These are phyloP conservation scores for Stichopus horrens DNA, from an alignment of 53 echinoderm and acorn worm species.

Conservation along the genomic window DNA sequence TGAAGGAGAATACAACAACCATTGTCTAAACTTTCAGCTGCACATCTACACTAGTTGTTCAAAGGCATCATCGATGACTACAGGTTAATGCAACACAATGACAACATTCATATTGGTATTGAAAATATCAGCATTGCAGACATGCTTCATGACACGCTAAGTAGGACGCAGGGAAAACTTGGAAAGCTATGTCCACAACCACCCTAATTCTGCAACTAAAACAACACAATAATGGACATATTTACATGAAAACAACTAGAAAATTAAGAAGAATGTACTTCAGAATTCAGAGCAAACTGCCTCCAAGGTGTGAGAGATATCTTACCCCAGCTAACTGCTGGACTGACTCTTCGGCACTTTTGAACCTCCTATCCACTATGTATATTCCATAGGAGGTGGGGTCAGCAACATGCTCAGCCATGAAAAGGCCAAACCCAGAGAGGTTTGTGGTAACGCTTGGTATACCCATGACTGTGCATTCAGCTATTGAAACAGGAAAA, in stretches of 20 bases:
- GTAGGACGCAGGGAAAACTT: too few species aligned
- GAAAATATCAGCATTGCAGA: too few species aligned
- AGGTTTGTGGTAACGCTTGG: constrained; percentile 94
- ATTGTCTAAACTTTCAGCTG: too few species aligned
- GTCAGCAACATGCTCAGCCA: constrained; percentile 85
- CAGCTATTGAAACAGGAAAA: constrained; percentile 55
- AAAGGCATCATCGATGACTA: too few species aligned
- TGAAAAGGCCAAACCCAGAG: constrained; percentile 90
- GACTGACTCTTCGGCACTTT: constrained; percentile 84
- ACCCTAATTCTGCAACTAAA: too few species aligned
- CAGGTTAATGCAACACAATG: too few species aligned
- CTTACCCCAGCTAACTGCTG: constrained; percentile 87
- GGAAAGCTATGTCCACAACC: too few species aligned
- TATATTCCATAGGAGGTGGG: constrained; percentile 98
- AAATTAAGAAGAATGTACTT: neutral
- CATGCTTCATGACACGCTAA: too few species aligned
- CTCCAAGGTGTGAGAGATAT: neutral
- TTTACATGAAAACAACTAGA: neutral
- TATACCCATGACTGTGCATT: constrained; percentile 98
- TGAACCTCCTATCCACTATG: constrained; percentile 93
- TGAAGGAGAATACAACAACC: too few species aligned
- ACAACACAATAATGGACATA: too few species aligned
- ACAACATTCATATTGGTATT: too few species aligned
- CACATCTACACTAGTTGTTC: too few species aligned
- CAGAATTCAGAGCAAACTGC: neutral